phyloP scores from a whole-genome alignment of 2,113 vertebrate species.

The Drymodes brunneopygia region DNA sequence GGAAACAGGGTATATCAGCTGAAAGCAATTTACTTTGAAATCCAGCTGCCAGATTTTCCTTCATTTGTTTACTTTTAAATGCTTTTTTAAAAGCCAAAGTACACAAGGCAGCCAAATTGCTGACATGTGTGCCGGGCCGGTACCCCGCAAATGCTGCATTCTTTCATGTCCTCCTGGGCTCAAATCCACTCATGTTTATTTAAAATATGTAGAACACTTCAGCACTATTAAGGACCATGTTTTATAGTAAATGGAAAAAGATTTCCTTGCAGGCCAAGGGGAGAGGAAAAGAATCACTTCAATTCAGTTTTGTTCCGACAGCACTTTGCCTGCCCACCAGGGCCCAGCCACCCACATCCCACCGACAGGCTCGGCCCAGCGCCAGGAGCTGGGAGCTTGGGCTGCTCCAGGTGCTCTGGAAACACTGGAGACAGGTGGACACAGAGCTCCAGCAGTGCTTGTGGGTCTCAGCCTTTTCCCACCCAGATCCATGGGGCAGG shows the following conservation, averaged over 20 bases:
- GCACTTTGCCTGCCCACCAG: slow-evolving; percentile 66
- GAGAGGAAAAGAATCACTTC: slow-evolving; percentile 71
- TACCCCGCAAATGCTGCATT: slow-evolving; percentile 84
- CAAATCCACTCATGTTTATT: slow-evolving; percentile 90
- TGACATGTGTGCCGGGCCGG: slow-evolving; percentile 90
- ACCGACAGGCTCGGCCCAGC: rapidly evolving
- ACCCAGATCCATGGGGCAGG: neutral
- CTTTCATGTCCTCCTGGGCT: slow-evolving; percentile 90
- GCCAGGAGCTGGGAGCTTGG: neutral
- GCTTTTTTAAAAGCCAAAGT: slow-evolving; percentile 91
- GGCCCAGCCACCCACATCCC: slow-evolving; percentile 23
- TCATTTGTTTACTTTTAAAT: slow-evolving; percentile 96
- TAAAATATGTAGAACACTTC: slow-evolving; percentile 95
- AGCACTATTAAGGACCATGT: slow-evolving; percentile 87
- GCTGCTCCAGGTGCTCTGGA: neutral
- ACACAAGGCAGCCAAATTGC: slow-evolving; percentile 97
- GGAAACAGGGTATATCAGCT: slow-evolving; percentile 89
- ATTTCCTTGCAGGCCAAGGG: slow-evolving; percentile 73
- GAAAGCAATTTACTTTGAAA: slow-evolving; percentile 93
- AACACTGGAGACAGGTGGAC: neutral
- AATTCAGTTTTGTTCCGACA: slow-evolving; percentile 82
- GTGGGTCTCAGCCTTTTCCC: neutral
- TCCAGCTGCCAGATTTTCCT: slow-evolving; percentile 93
- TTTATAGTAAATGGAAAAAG: slow-evolving; percentile 85
- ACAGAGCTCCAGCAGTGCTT: neutral